Evolutionary conservation across 2,797 vertebrate genomes (phyloP).

Genomic region (Hipposideros larvatus): DNA sequence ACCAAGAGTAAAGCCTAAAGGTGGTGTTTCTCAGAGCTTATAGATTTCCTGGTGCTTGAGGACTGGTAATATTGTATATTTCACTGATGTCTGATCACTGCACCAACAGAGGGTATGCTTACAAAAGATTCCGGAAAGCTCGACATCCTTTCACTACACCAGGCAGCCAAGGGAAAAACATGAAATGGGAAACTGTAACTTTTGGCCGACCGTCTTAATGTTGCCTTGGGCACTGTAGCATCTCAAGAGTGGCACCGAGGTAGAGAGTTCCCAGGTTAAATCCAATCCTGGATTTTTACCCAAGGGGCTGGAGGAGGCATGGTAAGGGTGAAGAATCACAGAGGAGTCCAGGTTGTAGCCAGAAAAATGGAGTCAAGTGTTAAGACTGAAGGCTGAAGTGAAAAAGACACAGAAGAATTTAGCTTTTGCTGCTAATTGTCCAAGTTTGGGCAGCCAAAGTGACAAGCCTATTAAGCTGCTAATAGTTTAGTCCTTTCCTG

Average conservation of each 20-base stretch:
- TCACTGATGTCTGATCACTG: slow-evolving; percentile 40
- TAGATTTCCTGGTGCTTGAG: not conserved
- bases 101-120: not conserved
- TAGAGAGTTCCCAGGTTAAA: slow-evolving; percentile 15
- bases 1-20: slow-evolving; percentile 13
- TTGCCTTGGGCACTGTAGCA: not conserved
- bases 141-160: not conserved
- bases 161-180: slow-evolving; percentile 33
- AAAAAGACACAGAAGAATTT: slow-evolving; percentile 41
- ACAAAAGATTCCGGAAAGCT: slow-evolving; percentile 35
- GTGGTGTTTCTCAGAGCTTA: not conserved
- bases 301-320: not conserved
- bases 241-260: not conserved
- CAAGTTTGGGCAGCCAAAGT: slow-evolving; percentile 25
- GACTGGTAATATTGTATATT: not conserved
- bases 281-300: slow-evolving; percentile 16
- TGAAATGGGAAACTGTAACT: slow-evolving; percentile 23
- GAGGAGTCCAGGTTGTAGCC: not conserved
- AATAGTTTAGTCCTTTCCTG: slow-evolving; percentile 56
- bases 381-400: slow-evolving; percentile 1
- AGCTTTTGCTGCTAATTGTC: slow-evolving; percentile 7
- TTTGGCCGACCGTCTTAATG: not conserved
- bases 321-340: slow-evolving; percentile 27
- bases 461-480: slow-evolving; percentile 13
- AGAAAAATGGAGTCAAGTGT: slow-evolving; percentile 50